Conservation (phyloP, 1,140 invertebrate species). For the Gryllus bimaculatus region DNA sequence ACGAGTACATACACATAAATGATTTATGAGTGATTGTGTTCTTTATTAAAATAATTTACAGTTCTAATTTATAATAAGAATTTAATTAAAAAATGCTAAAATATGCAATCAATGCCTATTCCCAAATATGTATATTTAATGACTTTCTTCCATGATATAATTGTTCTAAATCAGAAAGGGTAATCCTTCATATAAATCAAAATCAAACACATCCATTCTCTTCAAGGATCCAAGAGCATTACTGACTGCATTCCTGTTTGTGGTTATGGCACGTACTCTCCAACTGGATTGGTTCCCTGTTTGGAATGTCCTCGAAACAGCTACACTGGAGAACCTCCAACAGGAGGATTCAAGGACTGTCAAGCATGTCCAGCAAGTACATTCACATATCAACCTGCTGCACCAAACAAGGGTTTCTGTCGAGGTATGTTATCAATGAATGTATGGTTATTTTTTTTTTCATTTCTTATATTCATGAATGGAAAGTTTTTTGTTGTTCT, state of each 20-base stretch:
- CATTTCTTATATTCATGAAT: background rate
- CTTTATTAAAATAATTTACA: no score
- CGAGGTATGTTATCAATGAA: constrained; percentile 41
- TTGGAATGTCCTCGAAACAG: constrained; percentile 90
- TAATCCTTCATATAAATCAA: background rate
- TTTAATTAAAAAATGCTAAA: background rate
- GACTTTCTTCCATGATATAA: background rate
- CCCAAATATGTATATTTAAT: background rate
- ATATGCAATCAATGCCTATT: background rate
- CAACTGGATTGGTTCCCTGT: constrained; percentile 88
- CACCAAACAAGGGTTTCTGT: constrained; percentile 73
- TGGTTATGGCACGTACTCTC: constrained; percentile 91
- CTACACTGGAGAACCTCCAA: constrained; percentile 76
- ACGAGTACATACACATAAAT: no score
- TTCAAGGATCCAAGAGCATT: constrained; percentile 56
- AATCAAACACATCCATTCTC: background rate
- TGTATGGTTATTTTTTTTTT: no score
- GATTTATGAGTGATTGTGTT: no score
- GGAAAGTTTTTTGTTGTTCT: background rate
- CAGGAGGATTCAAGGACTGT: constrained; percentile 88
- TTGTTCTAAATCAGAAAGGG: background rate
- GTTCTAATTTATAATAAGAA: no score
- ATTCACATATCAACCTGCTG: constrained; percentile 86
- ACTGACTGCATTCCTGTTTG: constrained; percentile 85
- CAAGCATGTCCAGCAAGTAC: constrained; percentile 83